Conservation (phyloP, 2,113 vertebrate genomes). For the Pollimyrus isidori region DNA sequence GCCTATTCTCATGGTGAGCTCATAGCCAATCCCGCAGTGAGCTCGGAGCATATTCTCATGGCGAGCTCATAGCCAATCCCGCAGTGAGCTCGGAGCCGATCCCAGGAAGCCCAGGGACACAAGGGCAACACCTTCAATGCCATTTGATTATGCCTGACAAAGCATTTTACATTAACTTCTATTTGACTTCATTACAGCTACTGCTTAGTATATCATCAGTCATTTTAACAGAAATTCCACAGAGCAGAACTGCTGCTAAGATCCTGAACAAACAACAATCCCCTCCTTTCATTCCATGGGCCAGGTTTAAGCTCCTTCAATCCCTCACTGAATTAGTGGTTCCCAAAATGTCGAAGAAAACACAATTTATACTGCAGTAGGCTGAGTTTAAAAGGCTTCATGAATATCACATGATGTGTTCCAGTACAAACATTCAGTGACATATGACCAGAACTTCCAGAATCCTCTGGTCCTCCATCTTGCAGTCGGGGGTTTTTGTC, state of each 20-base stretch:
- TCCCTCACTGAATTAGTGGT: constrained; percentile 36
- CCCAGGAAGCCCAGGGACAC: not conserved
- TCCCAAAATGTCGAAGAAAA: constrained; percentile 44
- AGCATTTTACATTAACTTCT: not conserved
- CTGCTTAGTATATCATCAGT: not conserved
- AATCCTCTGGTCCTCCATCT: constrained; percentile 29
- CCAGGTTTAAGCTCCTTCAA: not conserved
- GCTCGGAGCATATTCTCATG: too few relatives aligned
- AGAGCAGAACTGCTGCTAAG: not conserved
- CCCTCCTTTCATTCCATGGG: not conserved
- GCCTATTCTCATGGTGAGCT: too few relatives aligned
- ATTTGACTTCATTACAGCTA: not conserved
- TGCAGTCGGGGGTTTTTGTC: constrained; percentile 51
- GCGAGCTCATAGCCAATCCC: not conserved
- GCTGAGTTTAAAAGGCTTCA: constrained; percentile 45
- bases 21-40: too few relatives aligned
- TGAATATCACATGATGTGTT: constrained; percentile 44
- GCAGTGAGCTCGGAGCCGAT: not conserved
- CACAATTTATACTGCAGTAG: constrained; percentile 43
- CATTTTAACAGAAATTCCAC: not conserved
- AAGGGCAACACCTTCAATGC: not conserved
- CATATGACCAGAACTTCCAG: constrained; percentile 39
- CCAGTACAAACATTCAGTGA: constrained; percentile 32
- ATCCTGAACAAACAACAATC: constrained; percentile 3
- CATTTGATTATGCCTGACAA: not conserved